Percentiles rank a stretch among this genome's conserved stretches.
These are phyloP conservation scores for Okapia johnstoni DNA, from an alignment of 2,113 vertebrate genomes.

Conservation along the genomic window DNA sequence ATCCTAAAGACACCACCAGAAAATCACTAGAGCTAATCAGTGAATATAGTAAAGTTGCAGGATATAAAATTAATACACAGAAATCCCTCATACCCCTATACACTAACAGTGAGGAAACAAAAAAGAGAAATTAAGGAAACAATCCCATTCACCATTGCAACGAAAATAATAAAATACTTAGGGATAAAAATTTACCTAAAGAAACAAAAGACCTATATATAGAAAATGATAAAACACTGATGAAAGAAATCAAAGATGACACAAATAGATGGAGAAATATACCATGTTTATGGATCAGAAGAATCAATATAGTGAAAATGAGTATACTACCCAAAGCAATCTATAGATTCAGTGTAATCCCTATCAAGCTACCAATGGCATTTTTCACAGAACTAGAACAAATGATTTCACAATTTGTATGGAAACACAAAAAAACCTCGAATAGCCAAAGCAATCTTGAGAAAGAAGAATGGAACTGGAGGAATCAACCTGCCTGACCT, in stretches of 20 bases:
- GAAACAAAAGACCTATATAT: not conserved
- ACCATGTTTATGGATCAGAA: not conserved
- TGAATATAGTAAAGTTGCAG: not conserved
- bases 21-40: not conserved
- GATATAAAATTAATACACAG: not conserved
- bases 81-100: not conserved
- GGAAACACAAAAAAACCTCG: not conserved
- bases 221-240: not conserved
- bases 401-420: not conserved
- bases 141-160: not conserved
- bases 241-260: not conserved
- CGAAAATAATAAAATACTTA: not conserved
- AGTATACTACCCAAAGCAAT: not conserved
- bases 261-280: not conserved
- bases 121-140: not conserved
- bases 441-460: not conserved
- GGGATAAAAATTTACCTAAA: not conserved
- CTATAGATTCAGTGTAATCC: not conserved
- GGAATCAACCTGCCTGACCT: not conserved
- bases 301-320: not conserved
- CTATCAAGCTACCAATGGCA: not conserved
- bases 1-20: not conserved
- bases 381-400: not conserved
- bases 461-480: not conserved
- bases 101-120: not conserved